A percentile compares a stretch with the other conserved stretches of the same genome.
phyloP scores from a whole-genome alignment of 1,140 invertebrate species.

The Drosophila athabasca region DNA sequence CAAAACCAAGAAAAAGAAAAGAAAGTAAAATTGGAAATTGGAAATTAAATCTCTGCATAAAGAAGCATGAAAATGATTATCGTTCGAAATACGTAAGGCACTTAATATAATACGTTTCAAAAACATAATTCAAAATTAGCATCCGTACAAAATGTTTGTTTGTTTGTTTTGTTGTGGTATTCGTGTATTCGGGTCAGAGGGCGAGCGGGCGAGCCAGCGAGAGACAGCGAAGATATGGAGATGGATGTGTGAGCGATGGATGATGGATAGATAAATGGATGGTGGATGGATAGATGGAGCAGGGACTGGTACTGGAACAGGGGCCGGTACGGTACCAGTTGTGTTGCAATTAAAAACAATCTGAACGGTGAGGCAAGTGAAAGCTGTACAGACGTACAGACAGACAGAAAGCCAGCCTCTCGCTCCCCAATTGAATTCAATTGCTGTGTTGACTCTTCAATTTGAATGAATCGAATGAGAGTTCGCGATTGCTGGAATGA shows the following conservation, averaged over 20 bases:
- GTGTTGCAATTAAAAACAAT: constrained; percentile 46
- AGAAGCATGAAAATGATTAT: constrained; percentile 49
- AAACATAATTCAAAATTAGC: constrained; percentile 40
- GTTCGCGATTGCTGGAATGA: not conserved
- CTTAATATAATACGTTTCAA: not conserved
- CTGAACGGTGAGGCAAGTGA: constrained; percentile 47
- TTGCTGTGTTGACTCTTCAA: constrained; percentile 20
- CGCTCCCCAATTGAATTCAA: constrained; percentile 62
- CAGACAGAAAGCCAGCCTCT: constrained; percentile 5
- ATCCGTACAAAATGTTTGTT: constrained; percentile 17
- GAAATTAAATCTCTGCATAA: constrained; percentile 17
- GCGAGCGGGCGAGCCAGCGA: constrained; percentile 15
- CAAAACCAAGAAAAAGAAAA: constrained; percentile 8
- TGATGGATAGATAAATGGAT: not conserved
- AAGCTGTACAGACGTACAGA: constrained; percentile 50
- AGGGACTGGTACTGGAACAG: not conserved
- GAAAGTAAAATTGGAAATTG: constrained; percentile 40
- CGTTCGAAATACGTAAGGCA: constrained; percentile 9
- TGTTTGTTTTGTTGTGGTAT: not conserved
- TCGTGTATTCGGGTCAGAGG: constrained; percentile 34
- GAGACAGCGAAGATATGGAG: constrained; percentile 6
- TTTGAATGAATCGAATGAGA: constrained; percentile 24
- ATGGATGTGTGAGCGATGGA: constrained; percentile 21
- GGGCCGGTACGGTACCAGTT: constrained; percentile 35
- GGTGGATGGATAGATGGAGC: constrained; percentile 1